Evolutionary conservation across 2,888 invertebrate species (phyloP).

Genomic region (Physocephala rufipes): DNA sequence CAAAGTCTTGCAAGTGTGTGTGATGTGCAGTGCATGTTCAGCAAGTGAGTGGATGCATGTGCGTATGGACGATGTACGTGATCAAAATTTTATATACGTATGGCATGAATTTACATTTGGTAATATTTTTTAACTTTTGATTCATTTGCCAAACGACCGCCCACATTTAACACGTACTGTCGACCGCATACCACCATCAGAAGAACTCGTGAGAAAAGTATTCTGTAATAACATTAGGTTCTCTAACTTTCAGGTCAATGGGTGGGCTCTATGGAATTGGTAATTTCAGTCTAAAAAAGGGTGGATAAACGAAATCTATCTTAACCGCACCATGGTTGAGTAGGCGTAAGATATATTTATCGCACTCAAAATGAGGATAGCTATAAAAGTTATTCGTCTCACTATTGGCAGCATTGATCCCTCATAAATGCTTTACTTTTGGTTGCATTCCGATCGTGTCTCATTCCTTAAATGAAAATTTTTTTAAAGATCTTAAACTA

Average conservation of each 20-base stretch:
- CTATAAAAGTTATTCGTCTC: slow-evolving; percentile 23
- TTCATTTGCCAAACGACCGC: too few species aligned
- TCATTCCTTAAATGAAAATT: not conserved
- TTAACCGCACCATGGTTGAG: not conserved
- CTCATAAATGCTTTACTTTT: not conserved
- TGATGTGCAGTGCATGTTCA: slow-evolving; percentile 6
- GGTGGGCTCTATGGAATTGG: too few species aligned
- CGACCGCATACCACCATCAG: not conserved
- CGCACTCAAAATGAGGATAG: not conserved
- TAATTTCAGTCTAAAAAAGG: not conserved
- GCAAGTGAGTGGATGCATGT: not conserved
- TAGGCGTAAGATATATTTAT: too few species aligned
- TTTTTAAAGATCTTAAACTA: slow-evolving; percentile 9
- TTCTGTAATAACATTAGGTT: not conserved
- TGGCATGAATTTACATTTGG: slow-evolving; percentile 17
- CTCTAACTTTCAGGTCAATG: not conserved
- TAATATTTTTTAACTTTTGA: slow-evolving; percentile 8
- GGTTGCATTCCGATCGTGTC: not conserved
- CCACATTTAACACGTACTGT: not conserved
- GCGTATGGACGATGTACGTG: slow-evolving; percentile 14
- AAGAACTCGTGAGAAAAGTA: not conserved
- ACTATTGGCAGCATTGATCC: not conserved
- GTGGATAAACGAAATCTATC: not conserved
- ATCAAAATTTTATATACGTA: slow-evolving; percentile 17
- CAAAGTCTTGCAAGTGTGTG: not conserved